A percentile compares a stretch with the other conserved stretches of the same genome.
phyloP scores from a whole-genome alignment of 2,888 invertebrate genomes.

The Chaitophorus viminalis region DNA sequence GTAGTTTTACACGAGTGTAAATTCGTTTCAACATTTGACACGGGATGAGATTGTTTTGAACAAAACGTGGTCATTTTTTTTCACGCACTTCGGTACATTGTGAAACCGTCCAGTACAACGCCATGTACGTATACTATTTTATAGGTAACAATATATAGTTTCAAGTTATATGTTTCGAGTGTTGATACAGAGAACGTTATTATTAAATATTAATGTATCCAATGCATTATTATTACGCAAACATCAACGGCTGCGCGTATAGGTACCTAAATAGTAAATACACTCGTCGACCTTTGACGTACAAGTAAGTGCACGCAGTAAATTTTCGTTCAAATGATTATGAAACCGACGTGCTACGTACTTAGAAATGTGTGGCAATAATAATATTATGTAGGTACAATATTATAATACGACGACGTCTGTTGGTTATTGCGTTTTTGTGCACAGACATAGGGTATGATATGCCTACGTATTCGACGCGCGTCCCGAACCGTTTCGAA shows the following conservation, averaged over 20 bases:
- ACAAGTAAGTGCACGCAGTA: not conserved
- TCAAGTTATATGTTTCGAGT: no score
- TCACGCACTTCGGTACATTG: not conserved
- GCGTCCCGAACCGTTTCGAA: not conserved
- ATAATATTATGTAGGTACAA: not conserved
- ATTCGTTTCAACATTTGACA: not conserved
- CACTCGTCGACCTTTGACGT: no score
- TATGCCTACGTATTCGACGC: conserved; percentile 5
- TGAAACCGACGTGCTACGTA: not conserved
- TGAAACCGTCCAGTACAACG: not conserved
- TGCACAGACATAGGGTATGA: no score
- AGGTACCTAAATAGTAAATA: no score
- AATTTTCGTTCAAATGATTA: not conserved
- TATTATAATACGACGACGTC: not conserved
- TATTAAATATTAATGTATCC: not conserved
- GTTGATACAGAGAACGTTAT: not conserved
- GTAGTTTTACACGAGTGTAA: not conserved
- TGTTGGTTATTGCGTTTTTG: no score
- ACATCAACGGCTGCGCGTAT: not conserved
- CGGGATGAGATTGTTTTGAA: not conserved
- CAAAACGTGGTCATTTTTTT: not conserved
- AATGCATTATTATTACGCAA: no score
- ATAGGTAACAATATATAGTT: no score
- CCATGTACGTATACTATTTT: no score
- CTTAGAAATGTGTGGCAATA: not conserved